Percentiles rank a stretch among this genome's conserved stretches.
Conservation (phyloP, 2,113 vertebrate species). For the Rallus limicola region DNA sequence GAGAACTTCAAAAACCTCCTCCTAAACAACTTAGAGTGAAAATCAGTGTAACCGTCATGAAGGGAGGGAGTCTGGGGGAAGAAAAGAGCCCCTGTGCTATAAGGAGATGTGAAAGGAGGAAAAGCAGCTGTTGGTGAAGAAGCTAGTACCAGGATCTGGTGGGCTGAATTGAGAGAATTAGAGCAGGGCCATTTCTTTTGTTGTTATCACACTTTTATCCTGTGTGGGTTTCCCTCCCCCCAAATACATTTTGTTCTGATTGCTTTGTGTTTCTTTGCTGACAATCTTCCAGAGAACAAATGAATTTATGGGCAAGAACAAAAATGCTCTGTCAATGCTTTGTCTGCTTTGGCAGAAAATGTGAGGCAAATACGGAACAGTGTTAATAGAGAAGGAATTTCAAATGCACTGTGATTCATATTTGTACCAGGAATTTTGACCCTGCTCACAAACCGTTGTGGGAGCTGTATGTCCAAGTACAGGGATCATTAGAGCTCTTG, state of each 20-base stretch:
- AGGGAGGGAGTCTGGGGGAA: background rate
- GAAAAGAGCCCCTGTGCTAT: background rate
- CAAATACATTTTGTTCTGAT: background rate
- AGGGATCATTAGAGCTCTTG: background rate
- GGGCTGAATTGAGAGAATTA: background rate
- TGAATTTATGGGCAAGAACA: constrained; percentile 9
- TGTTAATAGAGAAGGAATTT: constrained; percentile 5
- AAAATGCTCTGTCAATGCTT: constrained; percentile 28
- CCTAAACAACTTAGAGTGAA: background rate
- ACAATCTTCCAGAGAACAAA: constrained; percentile 6
- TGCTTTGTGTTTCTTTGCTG: background rate
- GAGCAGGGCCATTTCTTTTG: background rate
- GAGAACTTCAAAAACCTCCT: background rate
- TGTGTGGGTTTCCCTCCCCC: background rate
- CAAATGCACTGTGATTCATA: background rate
- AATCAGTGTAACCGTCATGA: background rate
- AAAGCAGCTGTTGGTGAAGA: background rate
- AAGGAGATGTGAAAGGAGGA: background rate
- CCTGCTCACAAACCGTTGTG: background rate
- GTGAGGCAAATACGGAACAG: background rate
- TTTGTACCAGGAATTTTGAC: background rate
- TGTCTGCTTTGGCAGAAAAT: constrained; percentile 1
- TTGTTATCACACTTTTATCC: background rate
- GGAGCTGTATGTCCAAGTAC: background rate
- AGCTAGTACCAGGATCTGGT: background rate